Evolutionary conservation across 1,140 invertebrate genomes (phyloP), one percentile per base, ranked within the genome.

Genomic region (Drosophila mayri): DNA sequence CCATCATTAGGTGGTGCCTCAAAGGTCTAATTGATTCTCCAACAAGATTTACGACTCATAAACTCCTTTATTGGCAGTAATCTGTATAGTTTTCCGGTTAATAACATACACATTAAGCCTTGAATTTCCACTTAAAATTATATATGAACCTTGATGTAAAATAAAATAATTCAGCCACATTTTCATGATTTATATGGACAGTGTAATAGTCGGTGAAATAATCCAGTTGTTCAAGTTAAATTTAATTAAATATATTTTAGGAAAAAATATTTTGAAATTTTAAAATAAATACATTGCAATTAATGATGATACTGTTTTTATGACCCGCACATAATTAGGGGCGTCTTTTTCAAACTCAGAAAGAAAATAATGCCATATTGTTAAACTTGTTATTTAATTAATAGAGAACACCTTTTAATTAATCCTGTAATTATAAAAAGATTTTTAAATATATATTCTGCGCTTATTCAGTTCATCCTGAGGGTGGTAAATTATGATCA

Each of bases 1-100:
- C 75, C 79, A 79, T 55, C 50, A 64, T 50, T 52, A 67, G 54
- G 41, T 40, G 60, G 38, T 60, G 52, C 44, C 30, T 37, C 58
- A 46, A 71, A 58, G 60, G 61, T 54, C 22, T 40, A 20, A 50
- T 62, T 35, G 52, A 50, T 63, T 62, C 44, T n/a, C n/a, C 11
- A 16, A 8, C 38, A 32, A 25, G 12, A 22, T 25, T 32, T 25
- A 25, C 38, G 40, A 44, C 10, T n/a, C 37, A 71, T 66, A 41
- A 66, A 70, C 12, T 32, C n/a, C 10, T 30, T 12, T 50, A 50
- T 18, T 6, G 9, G 10, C 10, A 30, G 4, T 12, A 32, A 50
- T 32, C n/a, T 50, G 30, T 35, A 25, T 4, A 40, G 47, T 37
- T 41, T 65, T 63, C 12, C 7, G 4, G 12, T 6, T 14, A 37